phyloP scores from a whole-genome alignment of 92 coral and sea anemone species.

The Scolanthus callimorphus region DNA sequence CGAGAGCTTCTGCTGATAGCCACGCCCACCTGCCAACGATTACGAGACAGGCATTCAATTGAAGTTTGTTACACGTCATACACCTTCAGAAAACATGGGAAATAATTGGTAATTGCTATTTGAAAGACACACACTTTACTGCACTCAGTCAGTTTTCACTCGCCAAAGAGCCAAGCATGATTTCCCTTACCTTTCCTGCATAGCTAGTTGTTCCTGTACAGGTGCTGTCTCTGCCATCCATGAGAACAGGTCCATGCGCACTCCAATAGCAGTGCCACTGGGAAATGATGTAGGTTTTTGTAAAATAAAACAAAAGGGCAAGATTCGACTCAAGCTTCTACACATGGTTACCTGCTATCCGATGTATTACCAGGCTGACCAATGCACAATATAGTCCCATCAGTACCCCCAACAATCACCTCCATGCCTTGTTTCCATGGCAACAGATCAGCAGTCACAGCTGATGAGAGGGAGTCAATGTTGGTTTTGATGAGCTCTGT shows the following conservation, averaged over 20 bases:
- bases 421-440: constrained; percentile 66
- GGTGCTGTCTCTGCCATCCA: constrained; percentile 72
- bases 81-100: too few species aligned
- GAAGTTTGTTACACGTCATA: too few species aligned
- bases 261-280: neutral
- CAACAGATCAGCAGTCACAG: constrained; percentile 58
- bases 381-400: constrained; percentile 65
- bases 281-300: too few species aligned
- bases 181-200: constrained; percentile 83
- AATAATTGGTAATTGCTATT: too few species aligned
- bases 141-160: too few species aligned
- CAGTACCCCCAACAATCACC: constrained; percentile 71
- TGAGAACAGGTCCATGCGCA: constrained; percentile 28
- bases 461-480: constrained; percentile 48
- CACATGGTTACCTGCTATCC: neutral
- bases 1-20: constrained; percentile 24
- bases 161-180: too few species aligned
- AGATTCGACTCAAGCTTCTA: too few species aligned
- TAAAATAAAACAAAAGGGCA: too few species aligned
- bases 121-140: too few species aligned
- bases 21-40: constrained; percentile 44
- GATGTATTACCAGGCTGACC: constrained; percentile 34
- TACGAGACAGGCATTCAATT: too few species aligned
- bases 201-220: constrained; percentile 75
- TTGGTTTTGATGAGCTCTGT: constrained; percentile 55